Conservation (phyloP, 1,140 invertebrate genomes). For the Antheraea pernyi region DNA sequence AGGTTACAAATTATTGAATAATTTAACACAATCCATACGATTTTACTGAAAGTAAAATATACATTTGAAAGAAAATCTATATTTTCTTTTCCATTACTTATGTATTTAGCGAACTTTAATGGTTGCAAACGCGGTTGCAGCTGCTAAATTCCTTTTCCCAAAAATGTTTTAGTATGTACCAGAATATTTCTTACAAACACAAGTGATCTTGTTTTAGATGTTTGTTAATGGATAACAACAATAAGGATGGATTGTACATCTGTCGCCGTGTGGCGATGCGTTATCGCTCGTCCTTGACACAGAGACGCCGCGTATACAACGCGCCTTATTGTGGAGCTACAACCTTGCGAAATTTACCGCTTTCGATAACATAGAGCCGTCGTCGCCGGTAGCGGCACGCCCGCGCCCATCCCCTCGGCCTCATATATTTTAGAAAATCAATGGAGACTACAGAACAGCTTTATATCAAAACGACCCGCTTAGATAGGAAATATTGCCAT, state of each 20-base stretch:
- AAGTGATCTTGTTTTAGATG: constrained; percentile 4
- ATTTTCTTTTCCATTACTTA: too few relatives aligned
- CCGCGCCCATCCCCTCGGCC: not conserved
- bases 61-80: too few relatives aligned
- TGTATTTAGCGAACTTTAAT: too few relatives aligned
- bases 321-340: constrained; percentile 62
- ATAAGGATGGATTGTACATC: constrained; percentile 1
- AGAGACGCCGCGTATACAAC: constrained; percentile 69
- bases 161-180: not conserved
- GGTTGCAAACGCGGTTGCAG: too few relatives aligned
- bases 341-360: constrained; percentile 69
- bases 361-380: constrained; percentile 51
- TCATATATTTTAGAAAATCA: not conserved
- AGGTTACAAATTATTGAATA: too few relatives aligned
- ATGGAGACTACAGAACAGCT: not conserved
- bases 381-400: constrained; percentile 28
- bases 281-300: constrained; percentile 76
- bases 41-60: too few relatives aligned
- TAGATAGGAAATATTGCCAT: not conserved
- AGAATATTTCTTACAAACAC: not conserved
- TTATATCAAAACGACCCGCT: not conserved
- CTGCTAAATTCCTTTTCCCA: not conserved
- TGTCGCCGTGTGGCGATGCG: constrained; percentile 37
- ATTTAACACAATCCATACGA: too few relatives aligned
- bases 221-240: constrained; percentile 3